phyloP scores from a whole-genome alignment of 2,113 vertebrate genomes.

The Myotis brandtii region DNA sequence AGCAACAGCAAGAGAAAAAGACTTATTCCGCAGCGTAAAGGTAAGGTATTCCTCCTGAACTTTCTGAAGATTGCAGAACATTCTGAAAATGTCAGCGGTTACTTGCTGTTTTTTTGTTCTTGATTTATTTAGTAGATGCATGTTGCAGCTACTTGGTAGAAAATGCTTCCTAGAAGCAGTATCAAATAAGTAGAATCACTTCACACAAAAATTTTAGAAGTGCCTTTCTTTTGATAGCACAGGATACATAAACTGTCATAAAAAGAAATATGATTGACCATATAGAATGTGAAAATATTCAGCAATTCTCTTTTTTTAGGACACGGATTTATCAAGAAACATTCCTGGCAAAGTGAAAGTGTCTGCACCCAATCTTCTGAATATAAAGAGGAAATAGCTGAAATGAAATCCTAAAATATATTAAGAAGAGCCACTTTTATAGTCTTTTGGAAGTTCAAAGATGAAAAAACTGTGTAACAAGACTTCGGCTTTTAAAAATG shows the following conservation, averaged over 20 bases:
- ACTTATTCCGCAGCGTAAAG: slow-evolving; percentile 97
- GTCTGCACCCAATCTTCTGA: slow-evolving; percentile 95
- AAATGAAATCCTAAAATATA: slow-evolving; percentile 43
- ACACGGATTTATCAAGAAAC: slow-evolving; percentile 95
- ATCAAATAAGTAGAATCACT: neutral
- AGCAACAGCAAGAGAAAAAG: slow-evolving; percentile 92
- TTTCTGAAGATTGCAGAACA: neutral
- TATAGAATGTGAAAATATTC: slow-evolving; percentile 18
- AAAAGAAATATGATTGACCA: neutral
- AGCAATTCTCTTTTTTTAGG: slow-evolving; percentile 86
- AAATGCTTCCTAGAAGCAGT: slow-evolving; percentile 28
- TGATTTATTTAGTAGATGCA: neutral
- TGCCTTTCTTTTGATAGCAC: slow-evolving; percentile 21
- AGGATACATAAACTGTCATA: neutral
- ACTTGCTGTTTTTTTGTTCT: neutral
- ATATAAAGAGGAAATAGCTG: slow-evolving; percentile 93
- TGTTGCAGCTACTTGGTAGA: neutral
- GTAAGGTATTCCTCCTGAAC: slow-evolving; percentile 81
- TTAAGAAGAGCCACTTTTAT: slow-evolving; percentile 60
- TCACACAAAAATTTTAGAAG: slow-evolving; percentile 33
- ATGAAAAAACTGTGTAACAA: slow-evolving; percentile 50
- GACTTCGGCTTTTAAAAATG: slow-evolving; percentile 62
- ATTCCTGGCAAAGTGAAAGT: slow-evolving; percentile 99
- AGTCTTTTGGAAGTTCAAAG: slow-evolving; percentile 65
- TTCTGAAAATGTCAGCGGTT: neutral